Evolutionary conservation across 1,140 invertebrate genomes (phyloP).

Genomic region (Cydia splendana): DNA sequence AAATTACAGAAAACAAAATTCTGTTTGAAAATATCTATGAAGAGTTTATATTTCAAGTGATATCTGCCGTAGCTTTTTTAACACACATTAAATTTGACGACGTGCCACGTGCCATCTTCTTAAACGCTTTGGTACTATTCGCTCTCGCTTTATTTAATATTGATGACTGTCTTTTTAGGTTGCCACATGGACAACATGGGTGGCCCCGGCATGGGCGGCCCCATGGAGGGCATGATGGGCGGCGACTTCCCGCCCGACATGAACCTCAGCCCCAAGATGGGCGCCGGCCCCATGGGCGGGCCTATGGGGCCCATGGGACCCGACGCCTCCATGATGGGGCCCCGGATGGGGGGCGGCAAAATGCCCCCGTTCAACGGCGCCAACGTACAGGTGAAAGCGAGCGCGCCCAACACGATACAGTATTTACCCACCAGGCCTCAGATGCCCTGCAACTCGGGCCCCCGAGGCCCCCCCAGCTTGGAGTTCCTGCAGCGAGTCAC

Average conservation of each 20-base stretch:
- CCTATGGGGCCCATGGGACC: constrained; percentile 77
- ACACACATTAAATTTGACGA: too few species aligned
- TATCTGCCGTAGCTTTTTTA: too few species aligned
- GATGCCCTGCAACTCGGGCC: constrained; percentile 82
- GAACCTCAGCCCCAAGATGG: constrained; percentile 81
- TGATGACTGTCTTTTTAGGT: constrained; percentile 50
- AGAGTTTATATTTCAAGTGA: too few species aligned
- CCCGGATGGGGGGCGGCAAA: constrained; percentile 79
- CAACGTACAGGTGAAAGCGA: constrained; percentile 96
- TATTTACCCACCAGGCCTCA: constrained; percentile 96
- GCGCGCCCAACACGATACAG: constrained; percentile 98
- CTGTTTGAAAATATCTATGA: too few species aligned
- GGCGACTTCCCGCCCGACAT: constrained; percentile 80
- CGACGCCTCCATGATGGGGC: constrained; percentile 75
- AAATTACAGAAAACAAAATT: too few species aligned
- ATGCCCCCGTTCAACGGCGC: constrained; percentile 88
- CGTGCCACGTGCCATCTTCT: too few species aligned
- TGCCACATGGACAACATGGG: constrained; percentile 81
- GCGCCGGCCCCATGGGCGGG: constrained; percentile 78
- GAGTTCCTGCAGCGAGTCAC: constrained; percentile 95
- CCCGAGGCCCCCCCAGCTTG: constrained; percentile 91
- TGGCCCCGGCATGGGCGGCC: constrained; percentile 72
- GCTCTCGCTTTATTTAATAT: not conserved
- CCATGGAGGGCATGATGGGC: constrained; percentile 78
- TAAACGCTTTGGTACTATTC: too few species aligned